Percentiles rank a stretch among this genome's conserved stretches.
Evolutionary conservation across 2,113 vertebrate species (phyloP).

Genomic region (Alouatta palliata): DNA sequence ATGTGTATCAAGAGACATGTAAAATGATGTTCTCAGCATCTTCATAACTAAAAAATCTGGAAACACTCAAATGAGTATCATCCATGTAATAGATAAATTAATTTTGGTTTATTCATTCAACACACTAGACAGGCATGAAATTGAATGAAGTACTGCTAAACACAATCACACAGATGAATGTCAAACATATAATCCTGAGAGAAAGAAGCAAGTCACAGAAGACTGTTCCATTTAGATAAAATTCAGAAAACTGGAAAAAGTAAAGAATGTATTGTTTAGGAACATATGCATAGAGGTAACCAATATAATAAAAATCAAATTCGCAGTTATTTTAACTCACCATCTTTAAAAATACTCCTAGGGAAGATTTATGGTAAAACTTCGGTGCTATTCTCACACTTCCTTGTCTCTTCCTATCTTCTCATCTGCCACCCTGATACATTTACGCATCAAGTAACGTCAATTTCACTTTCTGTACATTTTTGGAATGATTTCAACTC

Average conservation of each 20-base stretch:
- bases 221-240: not conserved
- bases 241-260: not conserved
- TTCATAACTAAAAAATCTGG: not conserved
- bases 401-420: not conserved
- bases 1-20: not conserved
- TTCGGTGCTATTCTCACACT: not conserved
- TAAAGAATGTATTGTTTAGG: not conserved
- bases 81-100: not conserved
- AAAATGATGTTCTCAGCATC: not conserved
- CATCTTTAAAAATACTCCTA: conserved; percentile 18
- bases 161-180: not conserved
- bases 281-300: not conserved
- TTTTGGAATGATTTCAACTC: not conserved
- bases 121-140: not conserved
- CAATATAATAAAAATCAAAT: not conserved
- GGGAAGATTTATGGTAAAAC: not conserved
- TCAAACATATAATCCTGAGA: not conserved
- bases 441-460: not conserved
- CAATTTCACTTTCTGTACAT: not conserved
- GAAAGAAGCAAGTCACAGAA: not conserved
- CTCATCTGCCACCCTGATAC: not conserved
- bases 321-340: not conserved
- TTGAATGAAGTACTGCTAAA: not conserved
- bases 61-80: not conserved
- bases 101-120: not conserved